Conservation (phyloP, 2,113 vertebrate species). For the Callaeas wilsoni region DNA sequence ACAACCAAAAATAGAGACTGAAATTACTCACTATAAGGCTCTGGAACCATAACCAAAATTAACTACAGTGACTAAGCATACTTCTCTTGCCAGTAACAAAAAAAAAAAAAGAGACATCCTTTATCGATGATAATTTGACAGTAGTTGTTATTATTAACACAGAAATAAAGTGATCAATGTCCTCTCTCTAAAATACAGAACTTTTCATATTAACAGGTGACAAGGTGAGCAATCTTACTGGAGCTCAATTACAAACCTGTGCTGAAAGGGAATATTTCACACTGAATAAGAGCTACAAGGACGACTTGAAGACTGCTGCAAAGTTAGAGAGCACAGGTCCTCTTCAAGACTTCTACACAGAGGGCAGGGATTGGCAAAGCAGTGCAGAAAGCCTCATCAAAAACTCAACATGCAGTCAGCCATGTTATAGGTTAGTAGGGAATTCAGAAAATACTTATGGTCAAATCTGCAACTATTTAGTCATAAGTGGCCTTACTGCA, state of each 20-base stretch:
- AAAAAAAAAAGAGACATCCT: background rate
- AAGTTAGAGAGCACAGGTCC: background rate
- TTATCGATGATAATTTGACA: constrained; percentile 3
- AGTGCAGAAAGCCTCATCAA: background rate
- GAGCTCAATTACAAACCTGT: background rate
- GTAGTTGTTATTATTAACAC: constrained; percentile 16
- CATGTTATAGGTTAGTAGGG: background rate
- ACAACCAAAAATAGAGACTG: background rate
- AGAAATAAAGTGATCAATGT: constrained; percentile 12
- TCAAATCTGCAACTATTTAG: background rate
- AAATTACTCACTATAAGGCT: background rate
- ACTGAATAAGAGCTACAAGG: background rate
- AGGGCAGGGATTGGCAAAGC: background rate
- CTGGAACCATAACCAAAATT: background rate
- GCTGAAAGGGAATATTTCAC: background rate
- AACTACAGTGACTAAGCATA: constrained; percentile 32
- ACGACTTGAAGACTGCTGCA: rapidly evolving
- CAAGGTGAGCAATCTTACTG: background rate
- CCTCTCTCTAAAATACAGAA: background rate
- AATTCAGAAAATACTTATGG: background rate
- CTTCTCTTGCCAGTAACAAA: background rate
- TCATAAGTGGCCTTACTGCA: background rate
- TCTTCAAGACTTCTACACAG: background rate
- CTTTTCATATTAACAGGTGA: background rate
- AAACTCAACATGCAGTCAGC: background rate